Evolutionary conservation across 2,888 invertebrate genomes (phyloP).

Genomic region (Zele albiditarsus): DNA sequence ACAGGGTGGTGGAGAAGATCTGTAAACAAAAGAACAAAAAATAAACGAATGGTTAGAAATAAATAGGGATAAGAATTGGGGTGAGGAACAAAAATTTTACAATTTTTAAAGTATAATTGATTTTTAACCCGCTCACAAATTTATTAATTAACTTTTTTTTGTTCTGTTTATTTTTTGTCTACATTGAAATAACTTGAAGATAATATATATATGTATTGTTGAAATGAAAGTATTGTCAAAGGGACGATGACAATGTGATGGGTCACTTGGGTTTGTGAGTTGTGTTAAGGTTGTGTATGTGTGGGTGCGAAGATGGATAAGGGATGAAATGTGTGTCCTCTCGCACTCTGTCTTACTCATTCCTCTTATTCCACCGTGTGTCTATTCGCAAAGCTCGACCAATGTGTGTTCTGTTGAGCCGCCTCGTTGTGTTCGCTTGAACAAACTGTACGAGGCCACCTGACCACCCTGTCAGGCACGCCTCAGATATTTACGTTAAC

Average conservation of each 20-base stretch:
- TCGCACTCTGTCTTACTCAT: constrained; percentile 24
- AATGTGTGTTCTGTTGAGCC: constrained; percentile 57
- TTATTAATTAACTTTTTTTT: neutral
- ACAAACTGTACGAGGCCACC: constrained; percentile 59
- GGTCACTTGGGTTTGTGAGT: constrained; percentile 37
- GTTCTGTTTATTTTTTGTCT: neutral
- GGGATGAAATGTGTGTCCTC: constrained; percentile 33
- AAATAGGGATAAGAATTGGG: too few species aligned
- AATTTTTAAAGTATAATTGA: neutral
- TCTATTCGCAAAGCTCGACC: constrained; percentile 28
- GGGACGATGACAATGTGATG: constrained; percentile 40
- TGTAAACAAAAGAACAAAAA: too few species aligned
- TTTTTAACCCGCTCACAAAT: constrained; percentile 16
- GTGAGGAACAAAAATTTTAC: too few species aligned
- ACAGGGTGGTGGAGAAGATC: too few species aligned
- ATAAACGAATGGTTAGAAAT: too few species aligned
- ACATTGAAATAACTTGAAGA: neutral
- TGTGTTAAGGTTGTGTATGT: constrained; percentile 40
- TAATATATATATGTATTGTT: constrained; percentile 45
- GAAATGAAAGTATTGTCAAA: constrained; percentile 48
- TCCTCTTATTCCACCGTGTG: neutral
- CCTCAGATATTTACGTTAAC: constrained; percentile 51
- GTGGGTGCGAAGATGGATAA: constrained; percentile 38
- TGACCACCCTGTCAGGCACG: constrained; percentile 60
- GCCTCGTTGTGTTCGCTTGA: constrained; percentile 55